Conservation (phyloP, 2,888 invertebrate species). For the Acleris sparsana region DNA sequence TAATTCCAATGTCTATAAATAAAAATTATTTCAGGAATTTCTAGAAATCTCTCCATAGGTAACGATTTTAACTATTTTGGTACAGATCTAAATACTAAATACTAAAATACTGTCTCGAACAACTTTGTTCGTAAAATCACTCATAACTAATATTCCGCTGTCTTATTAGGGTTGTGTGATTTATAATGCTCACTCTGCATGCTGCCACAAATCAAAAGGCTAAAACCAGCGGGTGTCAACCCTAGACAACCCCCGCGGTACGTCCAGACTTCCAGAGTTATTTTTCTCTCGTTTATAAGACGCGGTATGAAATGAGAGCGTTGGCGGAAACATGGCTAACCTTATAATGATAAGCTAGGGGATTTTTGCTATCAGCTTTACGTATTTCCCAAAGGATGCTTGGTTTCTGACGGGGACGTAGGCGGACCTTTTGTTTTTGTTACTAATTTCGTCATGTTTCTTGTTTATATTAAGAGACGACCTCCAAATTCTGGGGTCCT, state of each 20-base stretch:
- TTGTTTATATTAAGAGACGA: too few species aligned
- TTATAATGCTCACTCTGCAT: conserved; percentile 28
- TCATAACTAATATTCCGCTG: conserved; percentile 17
- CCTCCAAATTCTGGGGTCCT: too few species aligned
- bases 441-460: too few species aligned
- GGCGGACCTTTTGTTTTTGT: too few species aligned
- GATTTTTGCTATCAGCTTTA: neutral
- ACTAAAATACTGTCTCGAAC: too few species aligned
- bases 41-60: too few species aligned
- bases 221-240: conserved; percentile 54
- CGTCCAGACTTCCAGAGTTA: conserved; percentile 49
- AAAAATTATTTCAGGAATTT: too few species aligned
- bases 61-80: too few species aligned
- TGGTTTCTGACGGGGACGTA: too few species aligned
- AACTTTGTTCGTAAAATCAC: too few species aligned
- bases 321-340: conserved; percentile 3
- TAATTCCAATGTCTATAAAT: too few species aligned
- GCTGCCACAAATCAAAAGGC: conserved; percentile 63
- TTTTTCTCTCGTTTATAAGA: conserved; percentile 54
- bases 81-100: too few species aligned
- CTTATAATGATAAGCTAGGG: neutral
- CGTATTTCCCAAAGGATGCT: neutral
- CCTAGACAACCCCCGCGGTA: conserved; percentile 59
- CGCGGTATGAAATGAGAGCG: conserved; percentile 39
- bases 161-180: conserved; percentile 32